Base-by-base conservation (phyloP, 1,140 invertebrate species). In the Drosophila subpulchrella region DNA sequence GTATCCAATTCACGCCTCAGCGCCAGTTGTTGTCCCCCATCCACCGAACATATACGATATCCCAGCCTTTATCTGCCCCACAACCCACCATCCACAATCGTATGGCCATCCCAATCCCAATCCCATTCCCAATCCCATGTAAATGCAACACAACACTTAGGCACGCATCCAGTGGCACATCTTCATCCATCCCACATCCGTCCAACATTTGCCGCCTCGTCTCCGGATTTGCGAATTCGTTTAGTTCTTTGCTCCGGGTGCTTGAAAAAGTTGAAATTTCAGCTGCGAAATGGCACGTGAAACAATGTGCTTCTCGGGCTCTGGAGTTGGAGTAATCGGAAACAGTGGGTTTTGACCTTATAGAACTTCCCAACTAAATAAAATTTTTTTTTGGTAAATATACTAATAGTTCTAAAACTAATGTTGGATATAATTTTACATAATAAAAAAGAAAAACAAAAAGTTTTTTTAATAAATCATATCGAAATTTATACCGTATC, bases 61-160 rank as follows among this genome's bases (percentile, higher is more conserved):
- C 12, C 55, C 15, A 30, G 27, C 55, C 38, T 34, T 61, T 61
- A 63, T 63, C 60, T 63, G 15, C 15, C 15, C 42, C n/a, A n/a
- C 38, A 38, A 48, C 30, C 41, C 10, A 27, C 27, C 27, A 27
- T 27, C 27, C 27, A 15, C 46, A 32, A 34, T 51, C 15, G 47
- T 50, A 50, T 11, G 47, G 47, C 48, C 53, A 42, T 34, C 48
- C 32, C 7, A 8, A 34, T 8, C 8, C 32, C 32, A 34, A 34
- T 34, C 32, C 32, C 32, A 34, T 10, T 34, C 32, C 32, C 32
- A 34, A 34, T 34, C 32, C 48, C 81, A 90, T 89, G 78, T 89
- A 89, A 89, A 90, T 89, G 85, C 81, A 84, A 75, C 81, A 89
- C 81, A 84, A 89, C 81, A 89, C 84, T 89, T 89, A 90, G 85